Base-by-base conservation (phyloP, 2,113 vertebrate species). In the Phoenicopterus ruber region DNA sequence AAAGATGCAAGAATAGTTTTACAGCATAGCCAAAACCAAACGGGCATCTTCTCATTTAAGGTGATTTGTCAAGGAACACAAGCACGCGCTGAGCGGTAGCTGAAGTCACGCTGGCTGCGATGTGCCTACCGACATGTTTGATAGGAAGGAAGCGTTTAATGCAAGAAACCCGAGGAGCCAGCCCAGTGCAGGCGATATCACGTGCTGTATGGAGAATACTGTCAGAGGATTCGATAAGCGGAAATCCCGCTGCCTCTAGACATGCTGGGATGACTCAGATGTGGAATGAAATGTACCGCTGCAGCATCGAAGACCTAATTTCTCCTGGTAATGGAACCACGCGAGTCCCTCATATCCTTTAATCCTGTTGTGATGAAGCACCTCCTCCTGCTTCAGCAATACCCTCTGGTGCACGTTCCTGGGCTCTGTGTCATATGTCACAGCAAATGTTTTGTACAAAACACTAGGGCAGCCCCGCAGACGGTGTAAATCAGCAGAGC, bases 171-270 rank as follows among this genome's bases (percentile, higher is more conserved):
- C 16, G 1, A 50, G 70, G 31, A 94, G 36, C 70, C 83, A 77
- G 4, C 8, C 32, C 49, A 10, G 44, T 9, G 59, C 90, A 70
- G 86, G 40, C 7, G 0, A 8, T 47, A 18, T 0, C 22, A 24
- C 0, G 0, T 57, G 73, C 40, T 65, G 0, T 16, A 11, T 47
- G 3, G 4, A 65, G 57, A 74, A 47, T 12, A 2, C 40, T 34
- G 26, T n/a, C 66, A 57, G 81, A 82, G 40, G 44, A 25, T 40
- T 76, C 0, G 1, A 24, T 21, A 13, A 73, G 82, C 2, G 1
- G 93, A 72, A 85, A 73, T 80, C 91, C 77, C 3, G 4, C 88
- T 94, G 77, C 10, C 66, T 62, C 73, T 55, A 26, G 86, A 31
- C 58, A 3, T 10, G 63, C 71, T 76, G 89, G 42, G 34, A 17